These are phyloP conservation scores for Proales similis DNA, from an alignment of 1,140 invertebrate genomes.

Conservation along the genomic window DNA sequence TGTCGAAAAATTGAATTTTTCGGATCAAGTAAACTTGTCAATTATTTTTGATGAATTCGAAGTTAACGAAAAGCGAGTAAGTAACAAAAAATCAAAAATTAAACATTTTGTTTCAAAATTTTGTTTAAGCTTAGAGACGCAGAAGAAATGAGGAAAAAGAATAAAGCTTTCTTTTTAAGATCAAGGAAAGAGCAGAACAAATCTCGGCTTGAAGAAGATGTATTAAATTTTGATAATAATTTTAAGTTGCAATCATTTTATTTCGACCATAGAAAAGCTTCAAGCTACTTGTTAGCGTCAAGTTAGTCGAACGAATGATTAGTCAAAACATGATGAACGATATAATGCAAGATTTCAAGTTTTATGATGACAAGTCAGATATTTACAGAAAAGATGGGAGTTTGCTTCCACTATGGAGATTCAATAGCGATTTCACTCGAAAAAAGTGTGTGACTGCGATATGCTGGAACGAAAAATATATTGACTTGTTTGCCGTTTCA, in stretches of 20 bases:
- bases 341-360: conserved; percentile 83
- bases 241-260: too few relatives aligned
- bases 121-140: neutral
- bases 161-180: conserved; percentile 41
- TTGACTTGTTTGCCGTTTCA: conserved; percentile 79
- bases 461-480: conserved; percentile 76
- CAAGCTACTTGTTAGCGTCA: neutral
- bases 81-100: too few relatives aligned
- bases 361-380: conserved; percentile 88
- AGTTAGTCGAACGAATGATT: conserved; percentile 75
- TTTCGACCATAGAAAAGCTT: neutral
- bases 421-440: conserved; percentile 57
- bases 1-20: conserved; percentile 19
- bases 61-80: neutral
- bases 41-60: neutral
- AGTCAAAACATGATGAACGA: conserved; percentile 88
- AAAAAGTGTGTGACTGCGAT: conserved; percentile 74
- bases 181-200: conserved; percentile 40
- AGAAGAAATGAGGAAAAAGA: conserved; percentile 27
- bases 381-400: conserved; percentile 83
- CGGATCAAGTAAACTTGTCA: neutral
- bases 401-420: conserved; percentile 83
- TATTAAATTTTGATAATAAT: too few relatives aligned
- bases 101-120: neutral
- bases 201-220: too few relatives aligned